phyloP scores from a whole-genome alignment of 2,888 invertebrate genomes.

The Rhagonycha lutea region DNA sequence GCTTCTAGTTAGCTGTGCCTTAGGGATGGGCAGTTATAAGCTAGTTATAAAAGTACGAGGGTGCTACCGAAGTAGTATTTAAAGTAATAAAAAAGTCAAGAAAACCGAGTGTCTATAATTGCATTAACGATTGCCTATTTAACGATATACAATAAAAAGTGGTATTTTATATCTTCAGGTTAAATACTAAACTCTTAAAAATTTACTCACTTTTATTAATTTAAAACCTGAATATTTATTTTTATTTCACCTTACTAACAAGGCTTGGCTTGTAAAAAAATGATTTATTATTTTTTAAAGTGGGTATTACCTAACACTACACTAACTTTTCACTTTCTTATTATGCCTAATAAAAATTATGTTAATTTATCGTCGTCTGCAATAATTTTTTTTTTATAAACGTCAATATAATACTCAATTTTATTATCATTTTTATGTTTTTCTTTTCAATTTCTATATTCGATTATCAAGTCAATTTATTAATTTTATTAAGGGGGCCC shows the following conservation, averaged over 20 bases:
- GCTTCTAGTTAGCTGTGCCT: conserved; percentile 25
- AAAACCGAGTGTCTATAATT: conserved; percentile 25
- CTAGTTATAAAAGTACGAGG: conserved; percentile 34
- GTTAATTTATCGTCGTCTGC: neutral
- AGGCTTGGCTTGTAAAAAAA: neutral
- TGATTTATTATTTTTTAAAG: neutral
- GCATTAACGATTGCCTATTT: conserved; percentile 4
- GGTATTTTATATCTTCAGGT: neutral
- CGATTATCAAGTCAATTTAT: neutral
- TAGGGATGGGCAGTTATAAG: conserved; percentile 33
- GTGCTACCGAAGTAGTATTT: conserved; percentile 37
- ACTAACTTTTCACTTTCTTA: neutral
- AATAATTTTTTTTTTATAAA: neutral
- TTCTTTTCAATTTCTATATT: neutral
- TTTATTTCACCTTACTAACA: neutral
- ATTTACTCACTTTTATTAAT: neutral
- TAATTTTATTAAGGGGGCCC: neutral
- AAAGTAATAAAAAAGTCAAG: conserved; percentile 18
- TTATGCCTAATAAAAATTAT: neutral
- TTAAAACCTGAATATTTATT: neutral
- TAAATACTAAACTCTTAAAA: neutral
- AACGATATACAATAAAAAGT: neutral
- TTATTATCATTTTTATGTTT: neutral
- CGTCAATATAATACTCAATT: neutral
- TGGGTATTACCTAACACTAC: neutral